Conservation (phyloP, 2,113 vertebrate genomes). For the Junco hyemalis region DNA sequence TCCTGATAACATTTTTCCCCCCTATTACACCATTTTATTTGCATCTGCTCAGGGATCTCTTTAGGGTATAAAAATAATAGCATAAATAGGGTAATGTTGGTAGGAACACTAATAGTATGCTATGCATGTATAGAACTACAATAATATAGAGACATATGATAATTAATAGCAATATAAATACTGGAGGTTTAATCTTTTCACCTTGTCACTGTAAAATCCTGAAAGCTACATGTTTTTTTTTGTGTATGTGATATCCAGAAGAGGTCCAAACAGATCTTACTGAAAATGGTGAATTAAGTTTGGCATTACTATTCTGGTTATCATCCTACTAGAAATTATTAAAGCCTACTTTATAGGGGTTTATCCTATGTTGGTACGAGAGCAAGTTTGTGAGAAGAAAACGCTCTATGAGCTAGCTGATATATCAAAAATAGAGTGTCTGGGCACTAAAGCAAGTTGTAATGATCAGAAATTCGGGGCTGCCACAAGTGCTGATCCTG, state of each 20-base stretch:
- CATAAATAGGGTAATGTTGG: neutral
- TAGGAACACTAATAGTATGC: neutral
- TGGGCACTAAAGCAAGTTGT: neutral
- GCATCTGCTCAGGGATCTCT: neutral
- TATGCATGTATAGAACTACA: neutral
- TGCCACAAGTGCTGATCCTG: neutral
- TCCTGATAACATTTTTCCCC: neutral
- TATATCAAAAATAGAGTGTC: neutral
- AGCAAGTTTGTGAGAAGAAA: neutral
- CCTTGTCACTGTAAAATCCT: neutral
- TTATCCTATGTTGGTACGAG: neutral
- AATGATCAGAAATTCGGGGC: neutral
- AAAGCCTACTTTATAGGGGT: neutral
- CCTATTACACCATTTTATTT: neutral
- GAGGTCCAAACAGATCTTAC: neutral
- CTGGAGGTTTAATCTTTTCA: neutral
- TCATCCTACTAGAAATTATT: neutral
- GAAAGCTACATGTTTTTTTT: neutral
- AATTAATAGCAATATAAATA: neutral
- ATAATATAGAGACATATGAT: neutral
- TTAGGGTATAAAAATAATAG: neutral
- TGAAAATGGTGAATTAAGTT: neutral
- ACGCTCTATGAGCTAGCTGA: neutral
- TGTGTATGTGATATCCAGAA: neutral
- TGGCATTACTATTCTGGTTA: neutral